A percentile compares a stretch with the other conserved stretches of the same genome.
These are phyloP conservation scores for Didymodactylos carnosus DNA, from an alignment of 2,888 invertebrate genomes.

Conservation along the genomic window DNA sequence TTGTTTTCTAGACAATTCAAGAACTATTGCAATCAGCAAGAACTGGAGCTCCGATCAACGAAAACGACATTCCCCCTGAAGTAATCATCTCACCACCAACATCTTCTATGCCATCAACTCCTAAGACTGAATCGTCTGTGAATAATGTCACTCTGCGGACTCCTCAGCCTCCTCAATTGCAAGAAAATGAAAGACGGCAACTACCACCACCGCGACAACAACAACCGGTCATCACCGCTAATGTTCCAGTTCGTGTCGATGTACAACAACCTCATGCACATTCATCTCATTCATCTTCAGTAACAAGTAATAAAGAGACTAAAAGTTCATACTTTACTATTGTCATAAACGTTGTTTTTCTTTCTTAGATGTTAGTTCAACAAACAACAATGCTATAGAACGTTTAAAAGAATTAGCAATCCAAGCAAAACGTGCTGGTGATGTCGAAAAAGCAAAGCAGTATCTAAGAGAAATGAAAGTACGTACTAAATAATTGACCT, in stretches of 20 bases:
- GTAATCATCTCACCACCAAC: background rate
- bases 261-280: background rate
- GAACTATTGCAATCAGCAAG: background rate
- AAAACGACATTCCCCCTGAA: background rate
- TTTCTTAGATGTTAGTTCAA: too few species aligned
- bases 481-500: too few species aligned
- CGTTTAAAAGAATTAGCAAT: background rate
- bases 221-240: background rate
- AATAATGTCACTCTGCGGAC: too few species aligned
- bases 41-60: background rate
- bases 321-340: too few species aligned
- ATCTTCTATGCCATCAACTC: background rate
- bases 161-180: background rate
- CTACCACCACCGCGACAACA: background rate
- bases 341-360: too few species aligned
- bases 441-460: background rate
- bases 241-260: too few species aligned
- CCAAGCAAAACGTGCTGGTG: background rate
- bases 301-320: too few species aligned
- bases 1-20: constrained; percentile 1
- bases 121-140: too few species aligned
- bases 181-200: background rate
- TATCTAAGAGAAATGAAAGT: background rate
- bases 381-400: background rate
- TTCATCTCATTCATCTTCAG: background rate